Conservation (phyloP, 2,113 vertebrate genomes). For the Rhegmatorhina hoffmannsi region DNA sequence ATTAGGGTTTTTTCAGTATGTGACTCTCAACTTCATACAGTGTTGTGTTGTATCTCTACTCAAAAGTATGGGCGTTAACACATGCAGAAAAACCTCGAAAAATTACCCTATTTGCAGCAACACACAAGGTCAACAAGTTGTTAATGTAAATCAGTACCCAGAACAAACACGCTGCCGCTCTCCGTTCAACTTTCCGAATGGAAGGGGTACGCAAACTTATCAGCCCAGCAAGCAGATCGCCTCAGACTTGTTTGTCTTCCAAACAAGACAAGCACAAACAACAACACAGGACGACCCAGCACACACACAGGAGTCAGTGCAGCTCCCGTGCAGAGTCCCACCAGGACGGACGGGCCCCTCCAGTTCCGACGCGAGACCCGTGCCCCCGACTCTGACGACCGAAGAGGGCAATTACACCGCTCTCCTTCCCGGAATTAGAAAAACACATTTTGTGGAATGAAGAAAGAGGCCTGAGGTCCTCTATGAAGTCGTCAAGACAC, state of each 20-base stretch:
- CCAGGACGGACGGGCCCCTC: not conserved
- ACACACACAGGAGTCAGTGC: accelerated
- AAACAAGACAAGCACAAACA: not conserved
- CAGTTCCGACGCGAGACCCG: accelerated
- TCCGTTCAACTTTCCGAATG: not conserved
- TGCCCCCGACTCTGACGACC: accelerated
- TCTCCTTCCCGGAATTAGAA: not conserved
- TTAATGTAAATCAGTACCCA: not conserved
- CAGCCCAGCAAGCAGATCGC: not conserved
- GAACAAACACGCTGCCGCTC: not conserved
- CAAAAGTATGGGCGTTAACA: accelerated
- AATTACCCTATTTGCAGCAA: not conserved
- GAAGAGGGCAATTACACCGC: accelerated
- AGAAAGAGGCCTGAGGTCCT: not conserved
- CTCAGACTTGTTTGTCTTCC: not conserved
- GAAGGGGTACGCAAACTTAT: not conserved
- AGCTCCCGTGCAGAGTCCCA: not conserved
- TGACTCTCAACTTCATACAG: not conserved
- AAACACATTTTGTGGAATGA: not conserved
- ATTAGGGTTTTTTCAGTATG: not conserved
- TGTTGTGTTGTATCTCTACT: not conserved
- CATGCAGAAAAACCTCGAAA: not conserved
- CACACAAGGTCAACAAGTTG: slow-evolving; percentile 20
- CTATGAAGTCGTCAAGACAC: not conserved
- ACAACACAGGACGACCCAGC: not conserved